A percentile compares a stretch with the other conserved stretches of the same genome.
Conservation (phyloP, 2,797 vertebrate genomes). For the Sibirionetta formosa region DNA sequence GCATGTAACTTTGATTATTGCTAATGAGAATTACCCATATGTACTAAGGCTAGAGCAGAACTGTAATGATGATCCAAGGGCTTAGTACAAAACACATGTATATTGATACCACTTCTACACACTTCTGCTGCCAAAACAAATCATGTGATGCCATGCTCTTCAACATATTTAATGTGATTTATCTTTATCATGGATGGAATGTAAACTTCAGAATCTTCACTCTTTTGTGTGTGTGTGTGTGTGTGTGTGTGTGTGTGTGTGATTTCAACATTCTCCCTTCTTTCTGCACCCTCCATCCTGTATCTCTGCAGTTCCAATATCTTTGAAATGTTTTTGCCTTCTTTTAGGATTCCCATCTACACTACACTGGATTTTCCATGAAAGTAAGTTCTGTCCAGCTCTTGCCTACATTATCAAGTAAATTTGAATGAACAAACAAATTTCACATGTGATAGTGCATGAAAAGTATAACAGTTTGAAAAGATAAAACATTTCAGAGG, state of each 20-base stretch:
- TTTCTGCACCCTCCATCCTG: neutral
- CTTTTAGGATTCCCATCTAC: neutral
- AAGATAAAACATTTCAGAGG: neutral
- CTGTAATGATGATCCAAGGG: conserved; percentile 40
- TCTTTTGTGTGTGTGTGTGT: neutral
- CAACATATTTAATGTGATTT: neutral
- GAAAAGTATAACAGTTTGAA: neutral
- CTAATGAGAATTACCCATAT: conserved; percentile 70
- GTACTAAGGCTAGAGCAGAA: conserved; percentile 26
- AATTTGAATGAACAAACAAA: neutral
- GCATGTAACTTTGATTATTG: conserved; percentile 68
- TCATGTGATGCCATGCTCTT: neutral
- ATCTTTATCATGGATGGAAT: neutral
- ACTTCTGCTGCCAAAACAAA: conserved; percentile 40
- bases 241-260: neutral
- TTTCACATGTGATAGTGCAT: fast-evolving
- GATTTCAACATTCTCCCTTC: neutral
- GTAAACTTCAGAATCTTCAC: neutral
- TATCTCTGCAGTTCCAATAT: neutral
- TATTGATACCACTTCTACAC: conserved; percentile 17
- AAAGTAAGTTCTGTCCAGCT: neutral
- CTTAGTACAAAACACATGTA: conserved; percentile 52
- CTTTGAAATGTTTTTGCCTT: neutral
- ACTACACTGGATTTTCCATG: neutral
- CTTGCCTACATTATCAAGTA: neutral